Conservation (phyloP, 2,888 invertebrate genomes). For the Hyles lineata region DNA sequence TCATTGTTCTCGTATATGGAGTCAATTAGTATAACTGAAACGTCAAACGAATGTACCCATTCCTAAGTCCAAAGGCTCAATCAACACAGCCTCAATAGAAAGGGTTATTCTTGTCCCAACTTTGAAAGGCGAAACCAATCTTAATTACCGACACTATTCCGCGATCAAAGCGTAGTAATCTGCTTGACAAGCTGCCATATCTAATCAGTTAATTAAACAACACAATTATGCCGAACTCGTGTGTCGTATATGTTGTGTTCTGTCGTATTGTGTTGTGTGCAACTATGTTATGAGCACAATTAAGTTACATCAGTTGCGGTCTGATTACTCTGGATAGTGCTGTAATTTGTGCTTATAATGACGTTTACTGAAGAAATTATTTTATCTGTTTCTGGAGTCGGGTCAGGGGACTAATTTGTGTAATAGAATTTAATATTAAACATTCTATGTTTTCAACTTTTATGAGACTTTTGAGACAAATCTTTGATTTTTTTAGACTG, state of each 20-base stretch:
- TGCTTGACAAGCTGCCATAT: not conserved
- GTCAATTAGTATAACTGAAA: too few relatives aligned
- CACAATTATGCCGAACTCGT: constrained; percentile 15
- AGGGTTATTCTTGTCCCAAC: not conserved
- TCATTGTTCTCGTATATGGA: too few relatives aligned
- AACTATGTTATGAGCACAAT: constrained; percentile 14
- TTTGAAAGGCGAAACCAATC: not conserved
- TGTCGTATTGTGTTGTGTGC: constrained; percentile 5
- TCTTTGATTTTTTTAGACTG: too few relatives aligned
- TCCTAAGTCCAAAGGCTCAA: not conserved
- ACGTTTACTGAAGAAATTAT: not conserved
- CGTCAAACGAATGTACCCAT: too few relatives aligned
- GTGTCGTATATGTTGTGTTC: constrained; percentile 4
- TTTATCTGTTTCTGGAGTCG: not conserved
- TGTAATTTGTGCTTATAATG: not conserved
- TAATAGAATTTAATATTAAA: too few relatives aligned
- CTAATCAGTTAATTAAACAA: constrained; percentile 23
- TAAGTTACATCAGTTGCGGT: constrained; percentile 9
- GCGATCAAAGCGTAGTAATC: constrained; percentile 13
- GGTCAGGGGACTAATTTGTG: too few relatives aligned
- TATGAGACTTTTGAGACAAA: too few relatives aligned
- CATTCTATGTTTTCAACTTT: too few relatives aligned
- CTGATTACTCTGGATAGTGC: not conserved
- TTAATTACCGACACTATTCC: not conserved
- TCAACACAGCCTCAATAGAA: not conserved